Evolutionary conservation across 2,888 invertebrate species (phyloP), one percentile per base, ranked within the genome.

Genomic region (Limnephilus lunatus): DNA sequence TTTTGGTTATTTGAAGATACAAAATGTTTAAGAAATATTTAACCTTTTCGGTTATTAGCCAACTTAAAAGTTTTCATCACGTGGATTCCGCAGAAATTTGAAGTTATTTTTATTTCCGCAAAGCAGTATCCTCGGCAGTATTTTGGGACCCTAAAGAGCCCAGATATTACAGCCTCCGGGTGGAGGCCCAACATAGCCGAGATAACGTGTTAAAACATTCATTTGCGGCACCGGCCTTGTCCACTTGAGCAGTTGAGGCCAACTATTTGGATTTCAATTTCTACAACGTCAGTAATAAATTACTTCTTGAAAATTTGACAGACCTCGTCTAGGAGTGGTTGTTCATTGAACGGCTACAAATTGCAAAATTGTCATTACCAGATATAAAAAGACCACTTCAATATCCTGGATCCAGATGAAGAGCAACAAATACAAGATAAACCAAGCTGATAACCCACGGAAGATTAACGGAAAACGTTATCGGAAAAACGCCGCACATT

Each of bases 171-270:
- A 86, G 86, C 91, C 92, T 89, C 91, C 89, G 91, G 30, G 25
- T 80, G 88, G 88, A 89, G 81, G 82, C 90, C 31, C 31, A 81
- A 86, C 92, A 93, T 93, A 91, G 92, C 85, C 90, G 81, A 94
- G 96, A 96, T 96, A 96, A 95, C 95, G 95, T 95, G 94, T 93
- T 96, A 96, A 96, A 96, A 96, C 95, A 96, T 95, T 96, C 96
- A 96, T 96, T 96, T 96, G 91, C 91, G 90, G 93, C 83, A 86
- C 91, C 90, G 93, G 90, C 86, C 91, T 15, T 48, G 30, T 80
- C 90, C 85, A 86, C 85, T 15, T 30, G 83, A 44, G 12, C 89
- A 92, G 92, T 7, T 30, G 87, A 90, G 81, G 89, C 35, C 44
- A 93, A 93, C 91, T 14, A 9, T 30, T 68, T n/a, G 25, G 9